Base-by-base conservation (phyloP, 2,888 invertebrate species). In the Ennomos fuscantarius region DNA sequence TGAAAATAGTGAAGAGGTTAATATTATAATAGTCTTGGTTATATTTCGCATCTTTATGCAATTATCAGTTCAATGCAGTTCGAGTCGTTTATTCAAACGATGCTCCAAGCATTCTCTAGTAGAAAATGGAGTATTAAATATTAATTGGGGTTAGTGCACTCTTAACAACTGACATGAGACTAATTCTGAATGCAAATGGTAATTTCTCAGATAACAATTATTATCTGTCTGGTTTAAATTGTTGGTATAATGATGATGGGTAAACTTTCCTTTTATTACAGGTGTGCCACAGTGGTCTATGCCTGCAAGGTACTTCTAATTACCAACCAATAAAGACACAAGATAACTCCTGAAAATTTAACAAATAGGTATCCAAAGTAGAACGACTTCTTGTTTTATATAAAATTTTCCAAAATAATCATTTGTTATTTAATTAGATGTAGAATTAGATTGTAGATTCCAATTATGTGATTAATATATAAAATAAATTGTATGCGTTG, bases 241-340 rank as follows among this genome's bases (percentile, higher is more conserved):
- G 1, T 34, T 3, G 36, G 11, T 33, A 24, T 32, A 10, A 37
- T 39, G 11, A 33, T 8, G 6, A 34, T 34, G 3, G 11, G 40
- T 58, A 48, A 58, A 8, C 32, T 43, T 53, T 34, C 56, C 10
- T 57, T 36, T 53, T 39, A 15, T 65, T 65, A 37, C 68, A 68
- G 68, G 65, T 56, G 53, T 61, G 43, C 65, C 56, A 41, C 60
- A 61, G 41, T 65, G 68, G 68, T 49, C 62, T 5, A 51, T 53
- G 15, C 58, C 65, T 12, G 55, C 55, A 15, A 65, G 59, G 55
- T 60, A 56, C 36, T 66, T 49, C 48, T 54, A 53, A 60, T 13
- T 9, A 43, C 42, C 15, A 12, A 8, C 33, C 13, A 31, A 32
- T 39, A 45, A 9, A 24, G 1, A 43, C 51, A 11, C n/a, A n/a